Evolutionary conservation across 2,888 invertebrate genomes (phyloP).

Genomic region (Athalia circularis): DNA sequence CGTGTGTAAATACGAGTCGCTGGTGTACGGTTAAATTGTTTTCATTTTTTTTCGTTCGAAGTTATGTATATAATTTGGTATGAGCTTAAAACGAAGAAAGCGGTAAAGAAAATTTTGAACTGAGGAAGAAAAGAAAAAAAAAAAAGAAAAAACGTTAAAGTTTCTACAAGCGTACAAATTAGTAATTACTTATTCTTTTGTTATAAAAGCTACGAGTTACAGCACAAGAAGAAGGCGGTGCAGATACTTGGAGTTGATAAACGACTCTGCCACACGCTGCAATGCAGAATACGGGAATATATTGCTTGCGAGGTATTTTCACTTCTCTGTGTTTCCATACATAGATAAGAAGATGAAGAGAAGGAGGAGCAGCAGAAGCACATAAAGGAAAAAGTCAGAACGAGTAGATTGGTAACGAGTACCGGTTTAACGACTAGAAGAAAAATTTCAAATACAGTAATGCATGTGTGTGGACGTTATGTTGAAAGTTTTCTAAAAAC

Average conservation of each 20-base stretch:
- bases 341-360: background rate
- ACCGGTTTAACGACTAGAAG: background rate
- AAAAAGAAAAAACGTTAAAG: too few relatives aligned
- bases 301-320: constrained; percentile 9
- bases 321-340: background rate
- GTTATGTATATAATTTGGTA: too few relatives aligned
- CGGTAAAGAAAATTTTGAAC: too few relatives aligned
- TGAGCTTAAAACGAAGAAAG: too few relatives aligned
- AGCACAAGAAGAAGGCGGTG: constrained; percentile 33
- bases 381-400: background rate
- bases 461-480: too few relatives aligned
- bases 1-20: too few relatives aligned
- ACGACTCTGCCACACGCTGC: constrained; percentile 19
- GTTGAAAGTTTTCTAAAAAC: too few relatives aligned
- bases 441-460: background rate
- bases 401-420: background rate
- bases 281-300: constrained; percentile 30
- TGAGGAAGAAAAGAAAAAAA: too few relatives aligned
- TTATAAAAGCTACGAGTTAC: constrained; percentile 6
- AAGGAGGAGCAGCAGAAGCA: too few relatives aligned
- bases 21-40: too few relatives aligned
- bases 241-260: constrained; percentile 28
- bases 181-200: constrained; percentile 2
- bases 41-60: too few relatives aligned
- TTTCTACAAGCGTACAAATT: background rate